Percentiles rank a stretch among this genome's conserved stretches.
Evolutionary conservation across 2,113 vertebrate genomes (phyloP).

Genomic region (Gymnobelideus leadbeateri): DNA sequence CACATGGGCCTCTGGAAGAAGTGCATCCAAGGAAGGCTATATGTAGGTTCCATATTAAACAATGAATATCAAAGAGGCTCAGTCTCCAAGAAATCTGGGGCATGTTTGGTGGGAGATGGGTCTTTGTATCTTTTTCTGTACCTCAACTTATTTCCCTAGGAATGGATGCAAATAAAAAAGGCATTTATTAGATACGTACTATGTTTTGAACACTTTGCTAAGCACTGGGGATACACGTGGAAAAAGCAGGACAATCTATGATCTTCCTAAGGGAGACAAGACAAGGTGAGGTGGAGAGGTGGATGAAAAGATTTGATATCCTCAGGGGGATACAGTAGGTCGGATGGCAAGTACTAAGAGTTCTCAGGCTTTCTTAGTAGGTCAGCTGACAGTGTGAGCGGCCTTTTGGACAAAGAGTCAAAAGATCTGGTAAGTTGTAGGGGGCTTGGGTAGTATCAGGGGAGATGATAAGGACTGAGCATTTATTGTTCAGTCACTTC

Average conservation of each 20-base stretch:
- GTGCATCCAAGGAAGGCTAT: fast-evolving
- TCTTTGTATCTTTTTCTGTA: not conserved
- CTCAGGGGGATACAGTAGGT: too few species aligned
- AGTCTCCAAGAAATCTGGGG: not conserved
- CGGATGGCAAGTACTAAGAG: not conserved
- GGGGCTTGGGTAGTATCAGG: not conserved
- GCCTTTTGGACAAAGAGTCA: not conserved
- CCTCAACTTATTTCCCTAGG: not conserved
- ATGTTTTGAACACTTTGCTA: not conserved
- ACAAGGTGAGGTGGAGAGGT: too few species aligned
- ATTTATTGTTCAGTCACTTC: not conserved
- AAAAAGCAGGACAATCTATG: too few species aligned
- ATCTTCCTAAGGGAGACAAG: too few species aligned
- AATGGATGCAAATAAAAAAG: not conserved
- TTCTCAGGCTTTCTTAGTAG: not conserved
- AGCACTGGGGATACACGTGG: not conserved
- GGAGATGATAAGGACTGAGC: not conserved
- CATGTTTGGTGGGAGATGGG: not conserved
- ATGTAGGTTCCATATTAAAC: not conserved
- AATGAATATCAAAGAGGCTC: not conserved
- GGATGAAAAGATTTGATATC: too few species aligned
- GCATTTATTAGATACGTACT: not conserved
- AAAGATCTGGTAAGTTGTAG: not conserved
- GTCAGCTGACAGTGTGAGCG: not conserved
- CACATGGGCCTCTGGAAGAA: not conserved